These are phyloP conservation scores for Gymnorhina tibicen DNA, from an alignment of 2,113 vertebrate species.

Conservation along the genomic window DNA sequence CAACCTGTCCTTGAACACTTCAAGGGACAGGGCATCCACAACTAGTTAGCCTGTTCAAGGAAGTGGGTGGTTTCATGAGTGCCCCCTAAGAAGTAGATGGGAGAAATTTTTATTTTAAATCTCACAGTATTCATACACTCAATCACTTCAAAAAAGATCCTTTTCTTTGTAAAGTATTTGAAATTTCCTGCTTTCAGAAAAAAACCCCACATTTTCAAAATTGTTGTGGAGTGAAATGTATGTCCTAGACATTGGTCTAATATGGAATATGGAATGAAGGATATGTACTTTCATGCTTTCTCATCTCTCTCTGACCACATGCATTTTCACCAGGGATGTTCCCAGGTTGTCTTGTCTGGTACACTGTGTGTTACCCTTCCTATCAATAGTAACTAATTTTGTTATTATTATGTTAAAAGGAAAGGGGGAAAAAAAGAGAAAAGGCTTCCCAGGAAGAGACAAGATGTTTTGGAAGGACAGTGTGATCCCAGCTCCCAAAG, in stretches of 20 bases:
- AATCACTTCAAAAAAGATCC: not conserved
- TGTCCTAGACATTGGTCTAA: not conserved
- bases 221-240: not conserved
- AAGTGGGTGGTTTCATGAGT: not conserved
- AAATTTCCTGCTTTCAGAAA: not conserved
- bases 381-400: not conserved
- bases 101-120: not conserved
- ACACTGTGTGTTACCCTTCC: not conserved
- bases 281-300: not conserved
- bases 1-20: not conserved
- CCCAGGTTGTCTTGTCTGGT: not conserved
- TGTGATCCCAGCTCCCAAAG: not conserved
- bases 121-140: not conserved
- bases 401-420: not conserved
- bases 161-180: not conserved
- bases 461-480: not conserved
- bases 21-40: not conserved
- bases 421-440: not conserved
- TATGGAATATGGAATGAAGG: not conserved
- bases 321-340: not conserved
- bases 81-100: not conserved
- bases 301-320: not conserved
- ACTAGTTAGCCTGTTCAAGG: not conserved
- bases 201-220: not conserved
- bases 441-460: not conserved